Evolutionary conservation across 2,888 invertebrate species (phyloP).

Genomic region (Galerucella pusilla): DNA sequence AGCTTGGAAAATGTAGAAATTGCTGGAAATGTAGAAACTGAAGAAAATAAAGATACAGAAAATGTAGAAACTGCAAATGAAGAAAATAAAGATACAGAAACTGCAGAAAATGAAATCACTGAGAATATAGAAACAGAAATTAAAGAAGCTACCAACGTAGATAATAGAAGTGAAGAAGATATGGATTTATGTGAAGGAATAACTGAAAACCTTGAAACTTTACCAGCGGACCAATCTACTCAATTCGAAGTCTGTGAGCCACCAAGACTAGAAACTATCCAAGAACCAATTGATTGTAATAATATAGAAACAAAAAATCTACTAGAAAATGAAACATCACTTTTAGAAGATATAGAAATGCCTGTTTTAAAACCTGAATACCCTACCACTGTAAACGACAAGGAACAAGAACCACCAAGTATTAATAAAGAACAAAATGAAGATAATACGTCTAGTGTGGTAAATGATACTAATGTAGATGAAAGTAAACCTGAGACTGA

Average conservation of each 20-base stretch:
- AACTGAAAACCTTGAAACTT: neutral
- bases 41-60: neutral
- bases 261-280: neutral
- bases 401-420: neutral
- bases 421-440: neutral
- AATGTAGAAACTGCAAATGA: neutral
- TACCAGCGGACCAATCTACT: neutral
- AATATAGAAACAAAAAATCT: neutral
- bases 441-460: neutral
- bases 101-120: neutral
- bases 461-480: constrained; percentile 11
- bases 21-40: neutral
- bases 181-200: neutral
- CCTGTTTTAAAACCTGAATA: constrained; percentile 5
- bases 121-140: neutral
- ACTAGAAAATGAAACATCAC: constrained; percentile 20
- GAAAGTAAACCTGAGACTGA: neutral
- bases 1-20: neutral
- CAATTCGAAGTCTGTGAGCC: neutral
- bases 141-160: neutral
- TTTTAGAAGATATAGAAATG: constrained; percentile 28
- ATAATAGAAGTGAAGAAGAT: neutral
- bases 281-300: neutral
- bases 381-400: neutral
- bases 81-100: neutral